phyloP scores from a whole-genome alignment of 2,113 vertebrate genomes.

The Calyptommatus sinebrachiatus region DNA sequence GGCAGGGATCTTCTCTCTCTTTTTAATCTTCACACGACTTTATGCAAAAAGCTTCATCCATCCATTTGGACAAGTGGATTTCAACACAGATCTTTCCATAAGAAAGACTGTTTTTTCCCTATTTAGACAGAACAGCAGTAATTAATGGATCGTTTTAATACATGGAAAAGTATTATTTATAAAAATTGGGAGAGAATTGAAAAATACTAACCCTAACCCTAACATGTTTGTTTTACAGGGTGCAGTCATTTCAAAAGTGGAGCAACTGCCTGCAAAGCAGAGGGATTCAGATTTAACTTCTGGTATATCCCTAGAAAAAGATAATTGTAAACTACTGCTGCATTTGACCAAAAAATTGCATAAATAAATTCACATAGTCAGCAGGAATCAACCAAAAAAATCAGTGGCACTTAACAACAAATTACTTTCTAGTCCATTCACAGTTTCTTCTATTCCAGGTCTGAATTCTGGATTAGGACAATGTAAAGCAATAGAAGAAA shows the following conservation, averaged over 20 bases:
- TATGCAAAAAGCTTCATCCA: not conserved
- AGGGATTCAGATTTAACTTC: no score
- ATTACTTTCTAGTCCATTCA: no score
- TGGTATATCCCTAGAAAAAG: no score
- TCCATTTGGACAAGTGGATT: not conserved
- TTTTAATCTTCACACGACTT: not conserved
- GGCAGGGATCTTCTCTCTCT: not conserved
- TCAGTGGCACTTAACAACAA: no score
- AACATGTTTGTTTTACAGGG: not conserved
- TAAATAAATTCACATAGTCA: no score
- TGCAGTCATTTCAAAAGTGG: no score
- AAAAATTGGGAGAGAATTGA: not conserved
- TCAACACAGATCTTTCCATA: not conserved
- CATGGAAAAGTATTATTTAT: not conserved
- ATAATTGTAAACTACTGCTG: no score
- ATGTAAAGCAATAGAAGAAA: not conserved
- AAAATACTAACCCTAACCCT: not conserved
- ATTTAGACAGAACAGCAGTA: not conserved
- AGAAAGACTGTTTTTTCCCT: not conserved
- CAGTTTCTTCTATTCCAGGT: no score
- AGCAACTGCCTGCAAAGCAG: no score
- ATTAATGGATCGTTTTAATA: not conserved
- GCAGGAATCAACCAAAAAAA: no score
- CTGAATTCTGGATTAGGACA: not conserved
- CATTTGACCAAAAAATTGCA: no score